Evolutionary conservation across 2,113 vertebrate genomes (phyloP), one percentile per base, ranked within the genome.

Genomic region (Rhinichthys klamathensis): DNA sequence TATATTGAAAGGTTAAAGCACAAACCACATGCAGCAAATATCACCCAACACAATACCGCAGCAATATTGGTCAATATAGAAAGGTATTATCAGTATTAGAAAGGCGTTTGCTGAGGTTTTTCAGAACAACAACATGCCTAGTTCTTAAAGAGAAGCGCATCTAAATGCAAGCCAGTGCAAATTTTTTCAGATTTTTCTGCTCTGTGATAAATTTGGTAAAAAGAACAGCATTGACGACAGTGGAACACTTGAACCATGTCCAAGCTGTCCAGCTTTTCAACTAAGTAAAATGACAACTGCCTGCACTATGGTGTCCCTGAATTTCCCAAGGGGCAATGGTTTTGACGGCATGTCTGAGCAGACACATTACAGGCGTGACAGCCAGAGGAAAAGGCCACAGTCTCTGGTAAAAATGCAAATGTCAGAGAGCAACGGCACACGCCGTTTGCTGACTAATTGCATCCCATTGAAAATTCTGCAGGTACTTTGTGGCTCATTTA

Each of bases 201-300:
- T 89, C 90, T 87, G 90, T 93, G 91, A 93, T 89, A 90, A 1
- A 79, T 79, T 79, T 79, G 23, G 32, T 23, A 56, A 51, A 16
- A 82, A 82, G 93, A 92, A 92, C 88, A 90, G 90, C 89, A 91
- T 91, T 91, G 93, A 93, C 91, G 90, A 90, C 91, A 94, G 91
- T 91, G 90, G 89, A 93, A 92, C 92, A 91, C 91, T 92, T 93
- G 93, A 93, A 93, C 90, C 92, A 89, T 92, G 85, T 90, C 91
- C 87, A 90, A 91, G 90, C 92, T 93, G 92, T 94, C 92, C 92
- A 91, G 90, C 88, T 90, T 86, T 89, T 85, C 89, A 89, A 90
- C 86, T 89, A 88, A 78, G 73, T 44, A 54, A 77, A 84, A 44
- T 84, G 84, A 80, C 67, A 77, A 81, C 51, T 83, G 79, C 77